phyloP scores from a whole-genome alignment of 2,888 invertebrate genomes.

The Unio pictorum region DNA sequence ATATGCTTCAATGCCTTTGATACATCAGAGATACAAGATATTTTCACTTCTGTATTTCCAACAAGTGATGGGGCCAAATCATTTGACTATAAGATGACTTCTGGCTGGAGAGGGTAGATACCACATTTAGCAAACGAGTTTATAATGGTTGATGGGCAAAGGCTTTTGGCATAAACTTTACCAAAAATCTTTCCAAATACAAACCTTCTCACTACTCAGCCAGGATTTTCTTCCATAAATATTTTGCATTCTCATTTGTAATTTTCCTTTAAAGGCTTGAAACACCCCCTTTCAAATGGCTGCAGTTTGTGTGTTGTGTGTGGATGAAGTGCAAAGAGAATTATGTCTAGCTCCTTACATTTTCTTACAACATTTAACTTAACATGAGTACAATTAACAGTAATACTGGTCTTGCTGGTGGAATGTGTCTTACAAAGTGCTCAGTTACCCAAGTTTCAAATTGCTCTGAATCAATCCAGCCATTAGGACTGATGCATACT shows the following conservation, averaged over 20 bases:
- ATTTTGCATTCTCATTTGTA: not conserved
- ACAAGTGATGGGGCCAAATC: too few relatives aligned
- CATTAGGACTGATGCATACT: constrained; percentile 48
- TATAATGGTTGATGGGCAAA: too few relatives aligned
- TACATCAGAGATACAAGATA: too few relatives aligned
- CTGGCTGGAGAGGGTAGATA: too few relatives aligned
- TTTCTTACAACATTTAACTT: constrained; percentile 49
- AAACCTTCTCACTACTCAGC: too few relatives aligned
- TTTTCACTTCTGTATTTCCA: too few relatives aligned
- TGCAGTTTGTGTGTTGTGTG: constrained; percentile 60
- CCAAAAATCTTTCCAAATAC: too few relatives aligned
- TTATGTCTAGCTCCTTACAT: constrained; percentile 58
- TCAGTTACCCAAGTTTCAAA: constrained; percentile 46
- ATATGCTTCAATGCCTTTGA: too few relatives aligned
- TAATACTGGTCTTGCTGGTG: constrained; percentile 18
- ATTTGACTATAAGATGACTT: too few relatives aligned
- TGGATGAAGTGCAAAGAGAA: constrained; percentile 64
- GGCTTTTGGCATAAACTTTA: too few relatives aligned
- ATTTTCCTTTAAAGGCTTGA: constrained; percentile 27
- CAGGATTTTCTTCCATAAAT: too few relatives aligned
- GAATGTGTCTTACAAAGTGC: constrained; percentile 61
- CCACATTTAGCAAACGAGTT: too few relatives aligned
- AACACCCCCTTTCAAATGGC: constrained; percentile 36
- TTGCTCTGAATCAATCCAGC: constrained; percentile 50
- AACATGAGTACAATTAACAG: constrained; percentile 56